Percentiles rank a stretch among this genome's conserved stretches.
Evolutionary conservation across 2,797 vertebrate genomes (phyloP).

Genomic region (Fringilla coelebs): DNA sequence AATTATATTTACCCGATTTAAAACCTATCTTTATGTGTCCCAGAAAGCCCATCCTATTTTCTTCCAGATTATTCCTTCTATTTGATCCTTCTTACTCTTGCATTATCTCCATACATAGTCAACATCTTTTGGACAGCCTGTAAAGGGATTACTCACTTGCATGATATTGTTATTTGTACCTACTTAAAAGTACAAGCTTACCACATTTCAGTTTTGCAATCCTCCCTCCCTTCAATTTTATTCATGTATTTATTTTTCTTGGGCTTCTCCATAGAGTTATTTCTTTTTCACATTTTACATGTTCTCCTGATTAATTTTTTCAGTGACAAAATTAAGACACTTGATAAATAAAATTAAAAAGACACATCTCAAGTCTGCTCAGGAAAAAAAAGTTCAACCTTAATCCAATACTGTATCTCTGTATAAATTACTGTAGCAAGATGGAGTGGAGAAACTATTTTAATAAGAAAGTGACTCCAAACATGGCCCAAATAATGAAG

Average conservation of each 20-base stretch:
- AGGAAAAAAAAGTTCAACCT: not conserved
- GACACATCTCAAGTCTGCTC: not conserved
- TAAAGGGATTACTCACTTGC: conserved; percentile 61
- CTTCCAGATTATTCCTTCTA: not conserved
- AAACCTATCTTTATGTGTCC: not conserved
- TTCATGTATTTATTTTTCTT: not conserved
- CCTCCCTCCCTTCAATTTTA: not conserved
- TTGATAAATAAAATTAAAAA: not conserved
- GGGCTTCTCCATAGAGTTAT: not conserved
- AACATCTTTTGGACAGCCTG: conserved; percentile 25
- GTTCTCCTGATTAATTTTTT: not conserved
- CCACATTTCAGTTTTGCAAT: conserved; percentile 12
- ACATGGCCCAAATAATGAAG: not conserved
- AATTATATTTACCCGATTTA: not conserved
- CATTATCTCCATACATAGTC: not conserved
- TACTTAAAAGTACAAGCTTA: conserved; percentile 39
- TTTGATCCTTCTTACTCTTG: conserved; percentile 3
- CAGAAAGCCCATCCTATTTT: not conserved
- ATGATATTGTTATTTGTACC: conserved; percentile 41
- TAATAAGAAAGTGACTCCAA: not conserved
- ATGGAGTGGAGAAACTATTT: not conserved
- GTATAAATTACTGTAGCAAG: not conserved
- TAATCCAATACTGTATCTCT: not conserved
- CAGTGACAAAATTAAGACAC: not conserved
- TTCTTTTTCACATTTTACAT: not conserved